phyloP scores from a whole-genome alignment of 2,888 invertebrate genomes.

The Orthonevra nobilis region DNA sequence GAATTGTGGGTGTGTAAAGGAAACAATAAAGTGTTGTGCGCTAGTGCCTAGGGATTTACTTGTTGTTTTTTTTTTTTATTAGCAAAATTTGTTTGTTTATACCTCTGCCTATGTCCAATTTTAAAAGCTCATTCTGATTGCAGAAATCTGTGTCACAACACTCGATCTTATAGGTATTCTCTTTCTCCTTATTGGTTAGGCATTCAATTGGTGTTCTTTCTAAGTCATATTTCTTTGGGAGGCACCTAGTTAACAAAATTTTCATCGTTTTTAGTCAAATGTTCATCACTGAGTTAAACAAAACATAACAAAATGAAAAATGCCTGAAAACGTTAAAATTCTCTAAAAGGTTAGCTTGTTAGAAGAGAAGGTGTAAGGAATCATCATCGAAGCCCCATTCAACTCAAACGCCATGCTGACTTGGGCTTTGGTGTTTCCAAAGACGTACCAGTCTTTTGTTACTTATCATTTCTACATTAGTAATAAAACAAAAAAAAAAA shows the following conservation, averaged over 20 bases:
- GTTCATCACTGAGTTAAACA: neutral
- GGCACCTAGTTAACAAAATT: constrained; percentile 76
- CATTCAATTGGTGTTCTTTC: constrained; percentile 80
- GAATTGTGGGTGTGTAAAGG: constrained; percentile 47
- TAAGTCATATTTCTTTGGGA: constrained; percentile 79
- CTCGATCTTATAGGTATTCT: constrained; percentile 78
- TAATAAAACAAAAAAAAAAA: too few relatives aligned
- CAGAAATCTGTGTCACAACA: constrained; percentile 80
- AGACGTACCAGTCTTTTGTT: constrained; percentile 6
- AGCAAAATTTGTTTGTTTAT: constrained; percentile 69
- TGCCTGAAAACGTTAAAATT: neutral
- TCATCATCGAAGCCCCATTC: constrained; percentile 33
- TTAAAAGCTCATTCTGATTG: constrained; percentile 80
- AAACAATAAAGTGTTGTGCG: constrained; percentile 42
- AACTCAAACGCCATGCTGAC: constrained; percentile 27
- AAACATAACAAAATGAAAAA: constrained; percentile 1
- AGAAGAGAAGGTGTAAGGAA: neutral
- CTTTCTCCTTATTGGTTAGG: constrained; percentile 79
- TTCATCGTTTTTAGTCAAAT: constrained; percentile 30
- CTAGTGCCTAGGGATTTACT: constrained; percentile 18
- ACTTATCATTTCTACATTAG: too few relatives aligned
- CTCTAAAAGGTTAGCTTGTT: neutral
- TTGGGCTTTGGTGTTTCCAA: constrained; percentile 18
- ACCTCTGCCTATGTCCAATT: constrained; percentile 79
- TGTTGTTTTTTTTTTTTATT: constrained; percentile 62